Percentiles rank a stretch among this genome's conserved stretches.
Evolutionary conservation across 2,113 vertebrate genomes (phyloP).

Genomic region (Solenodon paradoxus): DNA sequence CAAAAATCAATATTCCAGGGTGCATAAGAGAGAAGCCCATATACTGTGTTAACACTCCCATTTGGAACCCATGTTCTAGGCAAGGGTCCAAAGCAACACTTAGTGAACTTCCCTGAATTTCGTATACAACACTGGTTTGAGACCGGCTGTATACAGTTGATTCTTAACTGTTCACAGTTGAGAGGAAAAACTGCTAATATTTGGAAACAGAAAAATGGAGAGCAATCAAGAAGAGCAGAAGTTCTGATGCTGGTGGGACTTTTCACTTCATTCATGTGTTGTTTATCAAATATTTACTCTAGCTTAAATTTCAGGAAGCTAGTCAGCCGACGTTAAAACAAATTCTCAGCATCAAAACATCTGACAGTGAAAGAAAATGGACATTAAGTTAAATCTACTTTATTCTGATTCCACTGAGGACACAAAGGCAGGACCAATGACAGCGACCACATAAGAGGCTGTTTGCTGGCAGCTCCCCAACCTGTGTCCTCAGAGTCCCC

Average conservation of each 20-base stretch:
- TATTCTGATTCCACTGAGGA: not conserved
- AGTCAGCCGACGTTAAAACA: not conserved
- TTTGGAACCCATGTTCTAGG: not conserved
- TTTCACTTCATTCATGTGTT: not conserved
- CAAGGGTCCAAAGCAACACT: not conserved
- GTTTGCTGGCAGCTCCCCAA: not conserved
- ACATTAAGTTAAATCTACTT: not conserved
- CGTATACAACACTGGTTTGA: not conserved
- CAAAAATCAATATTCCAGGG: not conserved
- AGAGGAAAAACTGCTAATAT: not conserved
- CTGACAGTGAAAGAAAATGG: not conserved
- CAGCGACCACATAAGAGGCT: not conserved
- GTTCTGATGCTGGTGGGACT: not conserved
- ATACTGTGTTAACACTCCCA: not conserved
- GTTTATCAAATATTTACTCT: conserved; percentile 32
- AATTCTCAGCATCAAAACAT: not conserved
- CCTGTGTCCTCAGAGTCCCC: not conserved
- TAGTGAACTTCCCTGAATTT: not conserved
- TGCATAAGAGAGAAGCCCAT: not conserved
- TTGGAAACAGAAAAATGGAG: not conserved
- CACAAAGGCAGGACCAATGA: not conserved
- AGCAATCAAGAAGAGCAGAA: not conserved
- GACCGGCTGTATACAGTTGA: not conserved
- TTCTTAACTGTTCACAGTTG: not conserved
- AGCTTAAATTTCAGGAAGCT: not conserved